These are phyloP conservation scores for Trilocha varians DNA, from an alignment of 2,888 invertebrate genomes.

Conservation along the genomic window DNA sequence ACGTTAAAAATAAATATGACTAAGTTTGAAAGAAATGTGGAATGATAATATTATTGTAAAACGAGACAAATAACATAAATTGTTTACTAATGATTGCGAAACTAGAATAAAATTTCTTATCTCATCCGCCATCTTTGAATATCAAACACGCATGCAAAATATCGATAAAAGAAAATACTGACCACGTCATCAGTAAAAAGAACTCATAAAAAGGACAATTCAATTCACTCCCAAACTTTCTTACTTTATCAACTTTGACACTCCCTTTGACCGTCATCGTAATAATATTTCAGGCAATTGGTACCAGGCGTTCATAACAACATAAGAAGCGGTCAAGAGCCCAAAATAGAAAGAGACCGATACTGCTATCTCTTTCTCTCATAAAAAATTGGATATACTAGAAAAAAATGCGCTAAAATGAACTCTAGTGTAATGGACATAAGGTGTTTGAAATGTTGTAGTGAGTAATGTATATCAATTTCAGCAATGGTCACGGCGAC, in stretches of 20 bases:
- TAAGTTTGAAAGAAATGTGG: no score
- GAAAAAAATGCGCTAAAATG: conserved; percentile 14
- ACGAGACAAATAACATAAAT: no score
- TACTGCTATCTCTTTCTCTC: not conserved
- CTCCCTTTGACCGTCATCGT: conserved; percentile 37
- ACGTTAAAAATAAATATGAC: no score
- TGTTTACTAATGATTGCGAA: no score
- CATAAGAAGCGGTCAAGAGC: conserved; percentile 42
- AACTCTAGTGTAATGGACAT: conserved; percentile 22
- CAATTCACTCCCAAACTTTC: conserved; percentile 25
- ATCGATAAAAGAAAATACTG: conserved; percentile 1
- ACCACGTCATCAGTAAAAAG: not conserved
- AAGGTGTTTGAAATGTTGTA: conserved; percentile 23
- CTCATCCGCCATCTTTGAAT: no score
- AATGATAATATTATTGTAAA: no score
- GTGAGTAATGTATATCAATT: conserved; percentile 62
- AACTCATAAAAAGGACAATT: conserved; percentile 15
- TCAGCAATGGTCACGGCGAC: conserved; percentile 61
- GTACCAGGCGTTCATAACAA: conserved; percentile 51
- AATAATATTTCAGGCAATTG: conserved; percentile 62
- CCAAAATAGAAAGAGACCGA: conserved; percentile 6
- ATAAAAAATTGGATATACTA: conserved; percentile 2
- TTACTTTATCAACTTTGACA: conserved; percentile 33
- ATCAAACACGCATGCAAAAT: no score
- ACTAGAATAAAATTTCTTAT: no score